phyloP scores from a whole-genome alignment of 2,797 vertebrate species.

The Propithecus deckenii region DNA sequence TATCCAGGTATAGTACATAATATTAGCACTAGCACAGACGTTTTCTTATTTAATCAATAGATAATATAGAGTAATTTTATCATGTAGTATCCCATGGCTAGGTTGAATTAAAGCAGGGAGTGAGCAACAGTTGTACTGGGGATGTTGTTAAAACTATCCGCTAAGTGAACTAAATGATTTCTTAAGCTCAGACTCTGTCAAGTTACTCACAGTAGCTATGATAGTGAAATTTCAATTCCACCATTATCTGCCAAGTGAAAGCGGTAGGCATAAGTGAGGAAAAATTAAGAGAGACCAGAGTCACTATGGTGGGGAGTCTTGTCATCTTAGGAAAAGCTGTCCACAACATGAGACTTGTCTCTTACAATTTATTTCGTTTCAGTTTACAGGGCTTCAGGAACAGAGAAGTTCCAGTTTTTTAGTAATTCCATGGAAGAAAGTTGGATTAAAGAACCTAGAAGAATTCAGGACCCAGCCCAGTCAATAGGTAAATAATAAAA shows the following conservation, averaged over 20 bases:
- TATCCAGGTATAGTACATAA: not conserved
- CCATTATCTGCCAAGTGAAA: not conserved
- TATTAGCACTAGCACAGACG: not conserved
- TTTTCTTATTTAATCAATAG: not conserved
- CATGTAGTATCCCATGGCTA: not conserved
- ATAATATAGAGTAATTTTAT: not conserved
- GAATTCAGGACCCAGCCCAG: too few species aligned
- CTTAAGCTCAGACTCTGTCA: not conserved
- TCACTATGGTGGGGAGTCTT: not conserved
- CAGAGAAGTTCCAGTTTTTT: not conserved
- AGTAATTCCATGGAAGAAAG: not conserved
- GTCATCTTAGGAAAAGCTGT: not conserved
- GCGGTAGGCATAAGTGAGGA: not conserved
- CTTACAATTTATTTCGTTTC: not conserved
- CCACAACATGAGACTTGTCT: not conserved
- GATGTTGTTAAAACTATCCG: not conserved
- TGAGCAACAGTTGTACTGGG: not conserved
- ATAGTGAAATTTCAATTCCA: not conserved
- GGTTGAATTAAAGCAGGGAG: not conserved
- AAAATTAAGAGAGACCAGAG: not conserved
- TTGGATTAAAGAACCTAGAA: not conserved
- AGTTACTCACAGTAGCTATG: not conserved
- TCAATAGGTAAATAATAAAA: not conserved
- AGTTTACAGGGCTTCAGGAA: not conserved
- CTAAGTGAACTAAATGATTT: not conserved